phyloP scores from a whole-genome alignment of 2,113 vertebrate species.

The Albula goreensis region DNA sequence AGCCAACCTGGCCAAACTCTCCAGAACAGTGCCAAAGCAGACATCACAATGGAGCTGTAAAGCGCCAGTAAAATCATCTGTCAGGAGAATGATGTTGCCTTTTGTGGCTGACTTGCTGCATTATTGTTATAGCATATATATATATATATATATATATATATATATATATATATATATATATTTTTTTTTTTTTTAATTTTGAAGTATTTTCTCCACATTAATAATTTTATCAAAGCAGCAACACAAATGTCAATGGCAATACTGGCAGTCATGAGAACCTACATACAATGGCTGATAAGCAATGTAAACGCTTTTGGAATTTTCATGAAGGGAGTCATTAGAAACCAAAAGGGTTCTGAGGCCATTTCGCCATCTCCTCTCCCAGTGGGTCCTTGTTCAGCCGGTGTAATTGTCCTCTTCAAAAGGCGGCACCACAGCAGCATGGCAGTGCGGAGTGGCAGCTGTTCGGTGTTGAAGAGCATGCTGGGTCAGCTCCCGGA shows the following conservation, averaged over 20 bases:
- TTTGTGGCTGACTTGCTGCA: slow-evolving; percentile 56
- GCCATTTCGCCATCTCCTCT: slow-evolving; percentile 12
- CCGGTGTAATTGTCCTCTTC: slow-evolving; percentile 63
- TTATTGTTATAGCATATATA: slow-evolving; percentile 66
- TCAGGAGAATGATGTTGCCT: slow-evolving; percentile 25
- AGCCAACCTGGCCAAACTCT: neutral
- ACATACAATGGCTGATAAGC: neutral
- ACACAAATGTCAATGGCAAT: no score
- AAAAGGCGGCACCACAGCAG: slow-evolving; percentile 51
- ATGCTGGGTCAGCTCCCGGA: slow-evolving; percentile 57
- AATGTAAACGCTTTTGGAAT: neutral
- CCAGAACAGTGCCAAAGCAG: slow-evolving; percentile 36
- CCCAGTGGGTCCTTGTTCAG: slow-evolving; percentile 57
- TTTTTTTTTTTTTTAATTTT: no score
- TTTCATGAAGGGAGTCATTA: slow-evolving; percentile 46
- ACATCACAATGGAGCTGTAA: slow-evolving; percentile 46
- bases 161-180: no score
- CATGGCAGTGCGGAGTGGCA: slow-evolving; percentile 61
- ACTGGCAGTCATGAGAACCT: no score
- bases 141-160: no score
- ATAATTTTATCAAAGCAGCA: no score
- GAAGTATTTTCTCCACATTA: no score
- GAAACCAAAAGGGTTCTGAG: slow-evolving; percentile 38
- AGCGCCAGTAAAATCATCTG: slow-evolving; percentile 47
- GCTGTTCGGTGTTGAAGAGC: slow-evolving; percentile 62